phyloP scores from a whole-genome alignment of 2,797 vertebrate species.

The Microtus californicus region DNA sequence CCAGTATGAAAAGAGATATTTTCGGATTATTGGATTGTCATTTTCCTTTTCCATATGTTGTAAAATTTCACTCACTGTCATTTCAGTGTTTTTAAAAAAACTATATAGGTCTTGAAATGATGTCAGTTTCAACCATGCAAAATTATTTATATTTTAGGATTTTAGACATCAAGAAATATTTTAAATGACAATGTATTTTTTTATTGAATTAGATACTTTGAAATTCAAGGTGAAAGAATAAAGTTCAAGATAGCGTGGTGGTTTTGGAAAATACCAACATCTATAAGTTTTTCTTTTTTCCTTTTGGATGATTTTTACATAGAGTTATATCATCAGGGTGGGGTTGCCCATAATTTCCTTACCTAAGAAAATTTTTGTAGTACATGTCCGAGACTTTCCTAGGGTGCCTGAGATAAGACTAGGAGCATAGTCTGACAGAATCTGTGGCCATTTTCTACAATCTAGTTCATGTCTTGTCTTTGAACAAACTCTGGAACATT shows the following conservation, averaged over 20 bases:
- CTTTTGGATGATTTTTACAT: neutral
- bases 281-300: neutral
- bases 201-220: neutral
- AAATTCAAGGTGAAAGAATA: neutral
- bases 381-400: neutral
- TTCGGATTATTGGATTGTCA: conserved; percentile 15
- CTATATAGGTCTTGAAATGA: neutral
- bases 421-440: neutral
- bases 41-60: conserved; percentile 37
- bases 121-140: neutral
- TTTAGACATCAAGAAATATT: conserved; percentile 26
- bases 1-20: conserved; percentile 30
- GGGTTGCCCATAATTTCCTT: conserved; percentile 60
- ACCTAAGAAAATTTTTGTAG: neutral
- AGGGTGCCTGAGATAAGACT: conserved; percentile 58
- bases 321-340: neutral
- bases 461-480: neutral
- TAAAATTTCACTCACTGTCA: conserved; percentile 34
- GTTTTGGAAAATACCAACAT: neutral
- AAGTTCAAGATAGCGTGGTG: neutral
- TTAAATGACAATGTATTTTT: conserved; percentile 9
- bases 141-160: conserved; percentile 47
- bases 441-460: neutral
- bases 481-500: conserved; percentile 10
- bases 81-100: conserved; percentile 28